phyloP scores from a whole-genome alignment of 2,113 vertebrate species.

The Furnarius figulus region DNA sequence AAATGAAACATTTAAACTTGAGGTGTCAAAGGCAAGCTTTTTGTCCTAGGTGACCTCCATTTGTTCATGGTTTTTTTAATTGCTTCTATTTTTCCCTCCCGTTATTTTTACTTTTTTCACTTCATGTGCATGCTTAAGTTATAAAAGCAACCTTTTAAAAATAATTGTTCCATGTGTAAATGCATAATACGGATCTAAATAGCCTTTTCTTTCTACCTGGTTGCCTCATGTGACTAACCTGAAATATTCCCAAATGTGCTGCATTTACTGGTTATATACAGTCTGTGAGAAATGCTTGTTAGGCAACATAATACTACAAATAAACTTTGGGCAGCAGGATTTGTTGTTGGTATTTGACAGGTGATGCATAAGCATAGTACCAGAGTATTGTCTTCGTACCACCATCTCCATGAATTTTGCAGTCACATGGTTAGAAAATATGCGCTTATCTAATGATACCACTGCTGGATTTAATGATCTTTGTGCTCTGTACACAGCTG shows the following conservation, averaged over 20 bases:
- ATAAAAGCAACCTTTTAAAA: not conserved
- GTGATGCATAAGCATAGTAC: not conserved
- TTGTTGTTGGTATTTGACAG: not conserved
- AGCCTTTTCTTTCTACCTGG: not conserved
- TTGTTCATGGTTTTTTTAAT: not conserved
- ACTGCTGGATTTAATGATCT: not conserved
- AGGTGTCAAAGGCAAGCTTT: not conserved
- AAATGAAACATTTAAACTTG: not conserved
- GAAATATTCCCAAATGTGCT: not conserved
- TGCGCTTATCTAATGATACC: not conserved
- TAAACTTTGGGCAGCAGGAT: not conserved
- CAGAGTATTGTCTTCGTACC: not conserved
- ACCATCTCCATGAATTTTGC: not conserved
- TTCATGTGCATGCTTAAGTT: not conserved
- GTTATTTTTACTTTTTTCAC: not conserved
- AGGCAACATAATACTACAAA: not conserved
- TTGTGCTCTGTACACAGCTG: not conserved
- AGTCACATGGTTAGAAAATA: not conserved
- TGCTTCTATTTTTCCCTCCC: not conserved
- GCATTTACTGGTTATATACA: not conserved
- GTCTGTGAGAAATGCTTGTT: not conserved
- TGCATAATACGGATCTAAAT: not conserved
- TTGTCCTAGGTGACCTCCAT: not conserved
- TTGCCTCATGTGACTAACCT: not conserved
- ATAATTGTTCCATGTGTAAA: not conserved